Evolutionary conservation across 2,888 invertebrate genomes (phyloP).

Genomic region (Vesta saturnalis): DNA sequence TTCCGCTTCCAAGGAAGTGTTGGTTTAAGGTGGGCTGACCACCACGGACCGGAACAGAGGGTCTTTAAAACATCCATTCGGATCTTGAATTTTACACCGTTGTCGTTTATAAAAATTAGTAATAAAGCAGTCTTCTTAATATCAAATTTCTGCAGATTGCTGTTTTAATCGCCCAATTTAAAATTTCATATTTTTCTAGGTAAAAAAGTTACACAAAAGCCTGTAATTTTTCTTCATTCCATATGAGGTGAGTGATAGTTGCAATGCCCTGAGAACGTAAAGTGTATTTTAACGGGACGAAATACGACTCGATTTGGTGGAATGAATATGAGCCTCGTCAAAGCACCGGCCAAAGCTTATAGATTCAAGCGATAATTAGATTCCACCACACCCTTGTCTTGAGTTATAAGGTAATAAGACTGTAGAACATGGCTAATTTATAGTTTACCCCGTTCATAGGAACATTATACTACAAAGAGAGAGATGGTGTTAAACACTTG

Average conservation of each 20-base stretch:
- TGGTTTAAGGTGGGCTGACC: conserved; percentile 58
- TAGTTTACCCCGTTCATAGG: conserved; percentile 55
- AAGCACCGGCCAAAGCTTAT: conserved; percentile 51
- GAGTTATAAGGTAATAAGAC: conserved; percentile 63
- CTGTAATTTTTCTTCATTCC: too few species aligned
- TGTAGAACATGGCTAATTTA: conserved; percentile 61
- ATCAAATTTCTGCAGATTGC: too few species aligned
- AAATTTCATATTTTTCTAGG: too few species aligned
- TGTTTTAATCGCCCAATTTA: too few species aligned
- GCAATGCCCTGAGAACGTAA: too few species aligned
- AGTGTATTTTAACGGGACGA: too few species aligned
- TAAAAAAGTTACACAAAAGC: too few species aligned
- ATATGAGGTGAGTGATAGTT: too few species aligned
- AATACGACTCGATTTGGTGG: conserved; percentile 32
- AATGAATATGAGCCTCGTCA: conserved; percentile 42
- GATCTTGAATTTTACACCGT: conserved; percentile 23
- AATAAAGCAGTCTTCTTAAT: too few species aligned
- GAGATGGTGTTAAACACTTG: conserved; percentile 42
- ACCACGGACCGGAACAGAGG: conserved; percentile 53
- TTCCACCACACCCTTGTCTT: conserved; percentile 62
- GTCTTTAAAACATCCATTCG: conserved; percentile 34
- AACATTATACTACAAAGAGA: conserved; percentile 41
- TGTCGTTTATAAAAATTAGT: conserved; percentile 9
- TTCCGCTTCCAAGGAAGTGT: conserved; percentile 55
- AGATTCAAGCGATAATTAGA: conserved; percentile 61